Evolutionary conservation across 2,113 vertebrate species (phyloP), one percentile per base, ranked within the genome.

Genomic region (Pycnonotus jocosus): DNA sequence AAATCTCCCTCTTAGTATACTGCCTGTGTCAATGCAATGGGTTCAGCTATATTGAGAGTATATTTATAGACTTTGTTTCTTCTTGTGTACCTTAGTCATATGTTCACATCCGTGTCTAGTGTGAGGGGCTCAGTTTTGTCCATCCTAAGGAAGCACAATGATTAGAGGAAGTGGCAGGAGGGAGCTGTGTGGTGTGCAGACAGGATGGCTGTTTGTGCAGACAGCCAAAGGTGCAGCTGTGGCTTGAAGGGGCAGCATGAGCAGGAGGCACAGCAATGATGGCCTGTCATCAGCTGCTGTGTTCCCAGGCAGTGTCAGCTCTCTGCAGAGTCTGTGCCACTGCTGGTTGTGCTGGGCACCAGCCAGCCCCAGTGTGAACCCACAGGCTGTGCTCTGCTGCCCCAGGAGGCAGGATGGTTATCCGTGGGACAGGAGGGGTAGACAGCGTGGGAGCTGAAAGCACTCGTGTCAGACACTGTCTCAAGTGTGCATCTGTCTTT

Each of bases 211-310:
- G 3, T 19, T 38, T 21, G 12, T 44, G 50, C 35, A 22, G 28
- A 11, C 33, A 72, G 37, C 64, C 15, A 5, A 20, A 64, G 73
- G 35, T 45, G 69, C 28, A 17, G 7, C 12, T 38, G n/a, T 0
- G 3, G 35, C 35, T 9, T 33, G 13, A 33, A 18, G 5, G 40
- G 35, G 44, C 31, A 90, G 53, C 40, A 33, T 0, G 1, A 47
- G 42, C n/a, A 42, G 42, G 80, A 7, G 2, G 1, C 10, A 1
- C 6, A 37, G 51, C 15, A 15, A 1, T 0, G 4, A 5, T 9
- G 37, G 17, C 16, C 50, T 13, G 4, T 44, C 12, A 37, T 20
- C 42, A 28, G 24, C 42, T 40, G 62, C 53, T 27, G 68, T 24
- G 1, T 2, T 66, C 0, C 4, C 31, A 22, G n/a, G 11, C 15